These are phyloP conservation scores for Ellobius talpinus DNA, from an alignment of 2,113 vertebrate genomes.

Conservation along the genomic window DNA sequence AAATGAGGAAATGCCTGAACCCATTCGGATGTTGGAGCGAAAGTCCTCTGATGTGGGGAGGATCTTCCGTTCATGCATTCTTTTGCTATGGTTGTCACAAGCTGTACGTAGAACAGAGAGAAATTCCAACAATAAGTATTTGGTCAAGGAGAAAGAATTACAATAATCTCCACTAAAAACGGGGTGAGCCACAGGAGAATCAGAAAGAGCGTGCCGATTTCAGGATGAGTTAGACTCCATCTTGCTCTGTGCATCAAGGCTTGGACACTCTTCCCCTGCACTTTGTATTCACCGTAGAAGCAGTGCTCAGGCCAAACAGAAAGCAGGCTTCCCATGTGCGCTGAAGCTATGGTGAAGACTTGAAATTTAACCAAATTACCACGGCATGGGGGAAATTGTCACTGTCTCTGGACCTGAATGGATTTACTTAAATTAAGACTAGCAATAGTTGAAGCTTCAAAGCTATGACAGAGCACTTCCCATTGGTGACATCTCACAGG, in stretches of 20 bases:
- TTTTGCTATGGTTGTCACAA: neutral
- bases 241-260: neutral
- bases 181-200: neutral
- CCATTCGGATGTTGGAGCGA: neutral
- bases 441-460: conserved; percentile 5
- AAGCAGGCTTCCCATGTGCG: neutral
- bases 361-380: conserved; percentile 23
- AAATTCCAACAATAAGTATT: neutral
- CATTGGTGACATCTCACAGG: neutral
- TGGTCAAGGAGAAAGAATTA: neutral
- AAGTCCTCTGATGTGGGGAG: neutral
- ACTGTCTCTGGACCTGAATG: conserved; percentile 7
- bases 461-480: neutral
- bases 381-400: neutral
- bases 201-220: neutral
- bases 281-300: neutral
- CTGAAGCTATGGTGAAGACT: neutral
- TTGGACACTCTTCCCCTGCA: neutral
- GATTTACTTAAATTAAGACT: conserved; percentile 25
- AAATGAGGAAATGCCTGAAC: neutral
- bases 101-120: neutral
- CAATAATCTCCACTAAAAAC: neutral
- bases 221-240: neutral
- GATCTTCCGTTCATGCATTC: neutral
- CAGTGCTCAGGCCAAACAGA: neutral